A percentile compares a stretch with the other conserved stretches of the same genome.
Conservation (phyloP, 92 coral and sea anemone species). For the Epizoanthus fatuus region DNA sequence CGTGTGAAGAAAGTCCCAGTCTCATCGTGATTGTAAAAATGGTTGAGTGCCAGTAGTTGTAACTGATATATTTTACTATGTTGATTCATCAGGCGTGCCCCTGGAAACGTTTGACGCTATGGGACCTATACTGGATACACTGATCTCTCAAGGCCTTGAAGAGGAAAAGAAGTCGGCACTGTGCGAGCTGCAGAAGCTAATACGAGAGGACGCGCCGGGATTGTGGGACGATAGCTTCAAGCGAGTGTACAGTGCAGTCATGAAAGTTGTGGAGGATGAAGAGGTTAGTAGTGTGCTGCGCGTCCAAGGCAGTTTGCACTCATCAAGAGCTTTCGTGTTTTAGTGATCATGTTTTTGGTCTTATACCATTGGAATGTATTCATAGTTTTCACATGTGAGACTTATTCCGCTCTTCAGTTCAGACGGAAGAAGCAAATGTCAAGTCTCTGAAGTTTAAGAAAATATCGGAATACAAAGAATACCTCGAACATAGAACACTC, state of each 20-base stretch:
- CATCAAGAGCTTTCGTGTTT: background rate
- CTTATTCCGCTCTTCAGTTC: no score
- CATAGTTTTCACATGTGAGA: no score
- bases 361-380: no score
- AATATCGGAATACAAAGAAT: no score
- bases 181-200: constrained; percentile 89
- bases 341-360: no score
- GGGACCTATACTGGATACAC: constrained; percentile 78
- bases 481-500: no score
- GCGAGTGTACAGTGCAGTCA: constrained; percentile 75
- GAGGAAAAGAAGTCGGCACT: constrained; percentile 91
- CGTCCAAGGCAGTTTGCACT: background rate
- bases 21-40: no score
- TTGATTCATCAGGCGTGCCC: constrained; percentile 45
- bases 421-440: no score
- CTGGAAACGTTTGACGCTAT: constrained; percentile 66
- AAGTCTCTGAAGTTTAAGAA: no score
- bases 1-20: no score
- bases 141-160: constrained; percentile 80
- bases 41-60: no score
- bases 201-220: constrained; percentile 86
- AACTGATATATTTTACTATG: background rate
- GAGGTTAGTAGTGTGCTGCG: constrained; percentile 67
- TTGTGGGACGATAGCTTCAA: constrained; percentile 86
- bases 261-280: constrained; percentile 89